Base-by-base conservation (phyloP, 2,113 vertebrate genomes). In the Melanostigma gelatinosum region DNA sequence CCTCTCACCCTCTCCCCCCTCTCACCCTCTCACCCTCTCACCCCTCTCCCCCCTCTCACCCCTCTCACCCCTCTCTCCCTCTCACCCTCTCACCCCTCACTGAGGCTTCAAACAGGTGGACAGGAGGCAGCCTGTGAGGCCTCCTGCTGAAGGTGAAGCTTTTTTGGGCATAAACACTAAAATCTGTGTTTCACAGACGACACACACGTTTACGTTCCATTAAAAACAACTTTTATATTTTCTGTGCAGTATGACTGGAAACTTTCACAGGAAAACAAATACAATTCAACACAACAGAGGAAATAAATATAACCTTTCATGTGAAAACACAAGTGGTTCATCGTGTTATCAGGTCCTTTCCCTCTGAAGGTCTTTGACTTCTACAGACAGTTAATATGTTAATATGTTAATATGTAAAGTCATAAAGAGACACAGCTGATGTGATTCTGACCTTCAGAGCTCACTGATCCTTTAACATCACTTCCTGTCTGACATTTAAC, bases 31-130 rank as follows among this genome's bases (percentile, higher is more conserved):
- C 24, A 24, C 24, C 27, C 44, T 16, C 55, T 16, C 15, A 3
- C n/a, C 29, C 4, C 67, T 20, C 27, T 2, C n/a, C 16, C 29
- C 32, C 27, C 27, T 18, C 63, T 3, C 34, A 24, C 22, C 42
- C 27, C 24, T 24, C 24, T 24, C 24, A 24, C 24, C 27, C 44
- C n/a, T 12, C 55, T 16, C 15, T 2, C 24, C 24, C 24, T 24
- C 24, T 24, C 24, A 24, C 24, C 27, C 44, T 16, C 55, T 16
- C 15, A 3, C n/a, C 29, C 4, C 67, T 20, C 46, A 2, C 27
- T 7, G 34, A 46, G 15, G 36, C 82, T 15, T 71, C 68, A 52
- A 82, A 88, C 86, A 91, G 91, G 87, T 84, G 87, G 83, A 72
- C 54, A 6, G 54, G 54, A 10, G 8, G 50, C 15, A 48, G 15